A percentile compares a stretch with the other conserved stretches of the same genome.
phyloP scores from a whole-genome alignment of 1,140 invertebrate genomes.

The Tetragnatha versicolor region DNA sequence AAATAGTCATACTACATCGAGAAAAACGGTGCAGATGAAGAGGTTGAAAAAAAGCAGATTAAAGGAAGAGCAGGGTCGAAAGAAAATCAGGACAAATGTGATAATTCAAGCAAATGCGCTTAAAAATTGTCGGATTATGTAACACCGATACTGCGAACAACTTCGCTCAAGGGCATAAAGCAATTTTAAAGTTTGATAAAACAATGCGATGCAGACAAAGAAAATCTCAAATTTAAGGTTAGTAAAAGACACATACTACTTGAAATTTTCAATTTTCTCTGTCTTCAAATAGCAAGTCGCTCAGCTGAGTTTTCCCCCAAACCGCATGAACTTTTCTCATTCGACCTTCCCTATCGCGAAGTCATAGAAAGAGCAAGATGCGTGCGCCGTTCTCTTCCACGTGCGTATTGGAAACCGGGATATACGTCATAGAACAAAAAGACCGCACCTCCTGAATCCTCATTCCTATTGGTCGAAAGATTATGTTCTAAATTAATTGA shows the following conservation, averaged over 20 bases:
- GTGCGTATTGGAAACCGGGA: slow-evolving; percentile 39
- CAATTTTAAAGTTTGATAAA: slow-evolving; percentile 14
- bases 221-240: background rate
- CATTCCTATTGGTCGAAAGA: background rate
- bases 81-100: background rate
- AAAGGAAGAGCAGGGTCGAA: too few relatives aligned
- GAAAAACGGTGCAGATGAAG: too few relatives aligned
- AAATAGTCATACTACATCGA: too few relatives aligned
- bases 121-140: slow-evolving; percentile 14
- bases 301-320: slow-evolving; percentile 24
- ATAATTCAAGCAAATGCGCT: background rate
- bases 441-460: slow-evolving; percentile 10
- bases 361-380: slow-evolving; percentile 40
- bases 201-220: background rate
- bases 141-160: slow-evolving; percentile 16
- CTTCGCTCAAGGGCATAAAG: slow-evolving; percentile 39
- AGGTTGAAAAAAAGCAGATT: too few relatives aligned
- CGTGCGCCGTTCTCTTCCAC: slow-evolving; percentile 40
- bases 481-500: too few relatives aligned
- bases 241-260: background rate
- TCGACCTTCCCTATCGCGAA: slow-evolving; percentile 48
- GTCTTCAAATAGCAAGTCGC: background rate
- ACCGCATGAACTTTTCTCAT: slow-evolving; percentile 49
- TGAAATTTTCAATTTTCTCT: background rate
- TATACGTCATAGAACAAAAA: slow-evolving; percentile 11